Evolutionary conservation across 1,140 invertebrate species (phyloP).

Genomic region (Leptopilina boulardi): DNA sequence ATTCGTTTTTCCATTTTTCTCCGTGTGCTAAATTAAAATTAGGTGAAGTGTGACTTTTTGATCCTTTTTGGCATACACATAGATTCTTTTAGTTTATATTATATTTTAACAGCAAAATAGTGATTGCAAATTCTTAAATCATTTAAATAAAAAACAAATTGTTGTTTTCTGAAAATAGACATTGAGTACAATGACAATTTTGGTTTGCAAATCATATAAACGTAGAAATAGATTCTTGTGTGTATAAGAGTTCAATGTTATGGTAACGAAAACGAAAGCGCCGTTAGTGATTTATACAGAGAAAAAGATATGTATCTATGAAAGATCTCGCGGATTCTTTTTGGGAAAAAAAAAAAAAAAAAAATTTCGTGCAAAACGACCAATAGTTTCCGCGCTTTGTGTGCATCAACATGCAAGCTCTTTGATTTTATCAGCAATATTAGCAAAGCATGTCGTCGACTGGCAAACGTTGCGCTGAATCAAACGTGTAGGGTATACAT

Average conservation of each 20-base stretch:
- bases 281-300: conserved; percentile 8
- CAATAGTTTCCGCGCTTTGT: conserved; percentile 27
- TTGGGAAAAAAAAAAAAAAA: too few relatives aligned
- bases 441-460: conserved; percentile 57
- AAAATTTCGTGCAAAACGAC: conserved; percentile 10
- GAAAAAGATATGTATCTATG: neutral
- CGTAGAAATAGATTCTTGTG: neutral
- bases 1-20: too few relatives aligned
- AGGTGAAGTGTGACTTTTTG: too few relatives aligned
- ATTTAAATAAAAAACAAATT: too few relatives aligned
- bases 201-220: neutral
- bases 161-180: neutral
- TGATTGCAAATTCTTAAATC: too few relatives aligned
- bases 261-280: conserved; percentile 19
- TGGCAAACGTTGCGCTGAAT: conserved; percentile 30
- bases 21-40: too few relatives aligned
- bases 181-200: neutral
- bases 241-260: conserved; percentile 12
- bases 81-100: too few relatives aligned
- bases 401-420: conserved; percentile 44
- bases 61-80: too few relatives aligned
- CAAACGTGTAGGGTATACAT: conserved; percentile 36
- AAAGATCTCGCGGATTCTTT: conserved; percentile 9
- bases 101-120: too few relatives aligned
- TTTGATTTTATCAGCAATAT: conserved; percentile 64